Percentiles rank a stretch among this genome's conserved stretches.
phyloP scores from a whole-genome alignment of 2,113 vertebrate species.

The Orthochromis indermauri region DNA sequence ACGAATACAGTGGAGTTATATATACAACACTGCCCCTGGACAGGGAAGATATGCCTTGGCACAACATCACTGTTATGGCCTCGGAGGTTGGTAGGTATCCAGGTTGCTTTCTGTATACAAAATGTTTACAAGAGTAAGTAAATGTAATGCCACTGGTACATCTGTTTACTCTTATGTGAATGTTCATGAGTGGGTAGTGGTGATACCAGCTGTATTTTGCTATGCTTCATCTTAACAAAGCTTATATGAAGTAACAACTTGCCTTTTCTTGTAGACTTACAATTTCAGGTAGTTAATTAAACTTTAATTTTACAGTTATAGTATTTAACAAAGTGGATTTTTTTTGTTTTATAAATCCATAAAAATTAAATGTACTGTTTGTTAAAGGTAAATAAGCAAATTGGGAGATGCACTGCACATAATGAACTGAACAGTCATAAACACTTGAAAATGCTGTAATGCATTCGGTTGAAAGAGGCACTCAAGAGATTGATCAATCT shows the following conservation, averaged over 20 bases:
- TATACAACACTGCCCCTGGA: constrained; percentile 83
- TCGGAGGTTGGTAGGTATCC: constrained; percentile 86
- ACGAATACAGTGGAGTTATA: constrained; percentile 81
- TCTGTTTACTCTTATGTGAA: not conserved
- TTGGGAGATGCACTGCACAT: not conserved
- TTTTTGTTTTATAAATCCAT: not conserved
- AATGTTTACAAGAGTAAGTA: not conserved
- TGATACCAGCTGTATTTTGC: not conserved
- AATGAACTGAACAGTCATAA: not conserved
- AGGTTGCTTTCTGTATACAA: not conserved
- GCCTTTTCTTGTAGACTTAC: not conserved
- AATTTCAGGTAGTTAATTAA: not conserved
- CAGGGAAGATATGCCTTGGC: constrained; percentile 86
- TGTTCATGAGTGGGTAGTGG: not conserved
- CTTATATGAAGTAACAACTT: not conserved
- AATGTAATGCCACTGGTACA: not conserved
- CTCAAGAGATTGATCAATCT: not conserved
- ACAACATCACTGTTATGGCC: constrained; percentile 90
- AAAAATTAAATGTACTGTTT: not conserved
- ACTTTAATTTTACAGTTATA: not conserved
- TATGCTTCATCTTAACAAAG: not conserved
- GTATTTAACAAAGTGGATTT: not conserved
- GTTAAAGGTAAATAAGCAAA: not conserved
- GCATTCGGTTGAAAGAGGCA: not conserved
- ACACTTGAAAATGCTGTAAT: not conserved